Conservation (phyloP, 2,888 invertebrate species). For the Eupithecia abbreviata region DNA sequence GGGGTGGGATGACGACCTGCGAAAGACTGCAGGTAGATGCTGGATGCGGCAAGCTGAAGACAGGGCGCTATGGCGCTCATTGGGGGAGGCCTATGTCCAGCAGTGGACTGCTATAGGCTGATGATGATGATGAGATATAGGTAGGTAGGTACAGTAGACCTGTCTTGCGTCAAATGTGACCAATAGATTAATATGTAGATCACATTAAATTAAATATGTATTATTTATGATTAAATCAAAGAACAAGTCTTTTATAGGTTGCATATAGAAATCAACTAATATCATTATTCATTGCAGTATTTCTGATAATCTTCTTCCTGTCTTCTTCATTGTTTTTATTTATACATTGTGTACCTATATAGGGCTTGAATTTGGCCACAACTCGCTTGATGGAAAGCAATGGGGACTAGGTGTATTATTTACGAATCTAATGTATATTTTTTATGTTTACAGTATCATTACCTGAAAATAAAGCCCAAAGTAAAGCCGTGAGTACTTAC, state of each 20-base stretch:
- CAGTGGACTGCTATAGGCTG: no score
- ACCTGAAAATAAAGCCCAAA: slow-evolving; percentile 8
- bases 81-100: no score
- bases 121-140: neutral
- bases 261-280: neutral
- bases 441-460: slow-evolving; percentile 15
- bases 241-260: neutral
- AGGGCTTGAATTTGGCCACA: neutral
- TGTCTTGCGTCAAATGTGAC: no score
- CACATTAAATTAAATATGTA: neutral
- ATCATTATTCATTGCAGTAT: neutral
- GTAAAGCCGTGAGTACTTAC: slow-evolving; percentile 4
- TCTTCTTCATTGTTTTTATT: neutral
- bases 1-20: no score
- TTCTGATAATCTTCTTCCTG: neutral
- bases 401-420: neutral
- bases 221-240: neutral
- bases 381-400: neutral
- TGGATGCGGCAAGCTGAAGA: no score
- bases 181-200: no score
- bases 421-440: neutral
- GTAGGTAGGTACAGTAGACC: neutral
- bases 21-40: no score
- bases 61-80: no score
- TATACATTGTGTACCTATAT: neutral